phyloP scores from a whole-genome alignment of 2,888 invertebrate species.

The Pachliopta kotzebuea region DNA sequence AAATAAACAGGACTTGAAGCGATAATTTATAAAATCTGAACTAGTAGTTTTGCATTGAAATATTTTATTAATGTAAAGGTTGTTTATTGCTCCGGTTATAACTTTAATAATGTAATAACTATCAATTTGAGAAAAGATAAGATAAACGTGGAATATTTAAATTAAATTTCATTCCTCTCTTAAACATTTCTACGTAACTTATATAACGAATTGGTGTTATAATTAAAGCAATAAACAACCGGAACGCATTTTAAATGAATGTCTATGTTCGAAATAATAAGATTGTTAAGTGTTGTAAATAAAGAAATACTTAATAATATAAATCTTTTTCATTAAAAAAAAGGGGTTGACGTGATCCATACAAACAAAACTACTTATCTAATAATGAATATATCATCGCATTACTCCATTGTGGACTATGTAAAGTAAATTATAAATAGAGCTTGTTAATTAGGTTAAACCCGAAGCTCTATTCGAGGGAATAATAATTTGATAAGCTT shows the following conservation, averaged over 20 bases:
- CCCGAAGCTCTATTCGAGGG: not conserved
- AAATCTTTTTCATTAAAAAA: not conserved
- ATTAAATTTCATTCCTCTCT: not conserved
- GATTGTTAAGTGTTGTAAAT: conserved; percentile 60
- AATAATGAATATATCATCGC: no score
- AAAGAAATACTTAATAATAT: conserved; percentile 44
- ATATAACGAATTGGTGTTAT: not conserved
- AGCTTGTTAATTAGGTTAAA: not conserved
- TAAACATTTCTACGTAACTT: not conserved
- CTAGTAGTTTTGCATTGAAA: conserved; percentile 32
- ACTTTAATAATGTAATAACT: conserved; percentile 4
- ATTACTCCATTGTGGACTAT: no score
- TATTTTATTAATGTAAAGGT: conserved; percentile 32
- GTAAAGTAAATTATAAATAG: not conserved
- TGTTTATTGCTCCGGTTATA: conserved; percentile 36
- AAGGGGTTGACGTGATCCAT: not conserved
- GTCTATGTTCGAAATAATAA: conserved; percentile 42
- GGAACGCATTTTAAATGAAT: conserved; percentile 39
- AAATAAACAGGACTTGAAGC: conserved; percentile 31
- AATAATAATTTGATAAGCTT: conserved; percentile 2
- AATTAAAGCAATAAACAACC: conserved; percentile 33
- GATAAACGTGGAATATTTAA: not conserved
- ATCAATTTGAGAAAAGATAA: no score
- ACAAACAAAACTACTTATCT: not conserved
- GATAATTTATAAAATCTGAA: conserved; percentile 32